Percentiles rank a stretch among this genome's conserved stretches.
These are phyloP conservation scores for Apocrypta bakeri DNA, from an alignment of 1,140 invertebrate genomes.

Conservation along the genomic window DNA sequence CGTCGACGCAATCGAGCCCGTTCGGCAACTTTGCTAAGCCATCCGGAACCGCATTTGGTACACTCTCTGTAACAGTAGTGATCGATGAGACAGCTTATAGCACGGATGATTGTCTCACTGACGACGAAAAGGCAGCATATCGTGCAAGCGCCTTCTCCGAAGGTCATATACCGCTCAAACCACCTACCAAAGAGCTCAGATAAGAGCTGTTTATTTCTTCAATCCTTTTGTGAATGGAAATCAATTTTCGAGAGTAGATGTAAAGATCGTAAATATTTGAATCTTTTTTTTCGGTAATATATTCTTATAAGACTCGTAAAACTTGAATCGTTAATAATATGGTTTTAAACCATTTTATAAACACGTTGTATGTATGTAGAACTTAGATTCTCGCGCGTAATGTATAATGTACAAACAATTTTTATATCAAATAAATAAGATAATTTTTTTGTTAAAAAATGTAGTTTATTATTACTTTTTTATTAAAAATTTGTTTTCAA, in stretches of 20 bases:
- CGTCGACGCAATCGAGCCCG: conserved; percentile 42
- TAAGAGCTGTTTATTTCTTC: conserved; percentile 51
- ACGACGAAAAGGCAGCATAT: conserved; percentile 66
- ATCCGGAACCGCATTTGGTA: conserved; percentile 31
- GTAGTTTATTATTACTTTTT: conserved; percentile 4
- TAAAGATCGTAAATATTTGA: background rate
- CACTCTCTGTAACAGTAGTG: conserved; percentile 41
- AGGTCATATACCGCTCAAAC: conserved; percentile 65
- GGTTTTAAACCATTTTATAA: background rate
- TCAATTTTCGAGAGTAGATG: background rate
- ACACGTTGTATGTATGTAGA: conserved; percentile 50
- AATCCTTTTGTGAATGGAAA: background rate
- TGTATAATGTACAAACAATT: conserved; percentile 32
- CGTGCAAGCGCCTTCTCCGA: conserved; percentile 61
- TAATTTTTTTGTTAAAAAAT: conserved; percentile 29
- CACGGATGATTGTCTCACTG: conserved; percentile 59
- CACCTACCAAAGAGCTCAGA: conserved; percentile 68
- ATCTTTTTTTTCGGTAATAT: background rate
- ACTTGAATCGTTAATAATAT: background rate
- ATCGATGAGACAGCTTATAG: conserved; percentile 65
- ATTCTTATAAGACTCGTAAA: background rate
- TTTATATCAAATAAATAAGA: conserved; percentile 36
- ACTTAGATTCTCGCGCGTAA: background rate
- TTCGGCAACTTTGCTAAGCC: conserved; percentile 54
- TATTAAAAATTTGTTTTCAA: conserved; percentile 47